Evolutionary conservation across 2,888 invertebrate species (phyloP), one percentile per base, ranked within the genome.

Genomic region (Rhagophthalmus giganteus): DNA sequence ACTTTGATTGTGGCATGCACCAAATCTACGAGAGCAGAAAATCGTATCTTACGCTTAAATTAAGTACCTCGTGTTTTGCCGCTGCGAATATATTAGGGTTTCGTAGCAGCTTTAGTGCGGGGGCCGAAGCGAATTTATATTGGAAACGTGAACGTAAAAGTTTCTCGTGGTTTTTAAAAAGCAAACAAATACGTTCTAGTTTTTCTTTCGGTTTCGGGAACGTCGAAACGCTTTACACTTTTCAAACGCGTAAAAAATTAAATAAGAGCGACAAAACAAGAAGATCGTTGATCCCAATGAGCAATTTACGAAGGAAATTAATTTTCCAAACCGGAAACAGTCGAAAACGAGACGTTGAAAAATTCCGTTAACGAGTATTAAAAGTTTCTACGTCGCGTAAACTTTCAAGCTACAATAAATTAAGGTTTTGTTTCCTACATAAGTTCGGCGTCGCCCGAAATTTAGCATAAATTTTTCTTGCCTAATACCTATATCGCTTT

Each of bases 21-120:
- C 35, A 31, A 31, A 31, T 25, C 26, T 38, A 32, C 6, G 25
- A 31, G 9, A 15, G 37, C 13, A 38, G 31, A 39, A 38, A 46
- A 46, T 46, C 38, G 38, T 46, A 46, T 46, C 31, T 47, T 47
- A 32, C 24, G 38, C 16, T 31, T 45, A 25, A 38, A 46, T 35
- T 46, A 46, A 38, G 32, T 31, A 46, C 31, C 38, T 11, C 20
- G 12, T 45, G 45, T 45, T 45, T 45, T 45, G 45, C 35, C 32
- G 13, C 32, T 25, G 12, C 30, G 33, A 47, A 47, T 47, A 47
- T 47, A 39, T 47, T 47, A 47, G 40, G 34, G 39, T 26, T 40
- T 16, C 26, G 14, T 16, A 20, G 31, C 33, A 39, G 26, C 33
- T 41, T 34, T 38, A 38, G 38, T 16, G 37, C 28, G 10, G 38